Percentiles rank a stretch among this genome's conserved stretches.
These are phyloP conservation scores for Phylloscopus trochiloides DNA, from an alignment of 2,113 vertebrate genomes.

Conservation along the genomic window DNA sequence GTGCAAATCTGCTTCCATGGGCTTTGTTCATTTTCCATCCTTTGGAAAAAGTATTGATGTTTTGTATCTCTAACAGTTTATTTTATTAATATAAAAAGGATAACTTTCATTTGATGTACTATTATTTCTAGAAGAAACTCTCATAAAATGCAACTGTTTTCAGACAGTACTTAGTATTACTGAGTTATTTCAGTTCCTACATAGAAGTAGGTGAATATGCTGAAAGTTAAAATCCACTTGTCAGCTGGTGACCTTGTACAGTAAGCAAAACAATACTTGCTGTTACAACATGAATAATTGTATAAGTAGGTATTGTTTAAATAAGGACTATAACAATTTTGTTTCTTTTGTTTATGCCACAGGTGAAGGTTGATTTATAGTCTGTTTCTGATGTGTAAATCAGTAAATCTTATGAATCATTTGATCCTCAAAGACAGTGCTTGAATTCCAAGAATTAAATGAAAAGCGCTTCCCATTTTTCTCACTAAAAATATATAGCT, in stretches of 20 bases:
- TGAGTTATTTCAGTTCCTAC: conserved; percentile 40
- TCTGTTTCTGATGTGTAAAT: conserved; percentile 44
- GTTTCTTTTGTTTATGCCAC: conserved; percentile 45
- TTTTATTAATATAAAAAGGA: conserved; percentile 37
- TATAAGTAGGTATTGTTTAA: neutral
- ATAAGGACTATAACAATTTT: conserved; percentile 47
- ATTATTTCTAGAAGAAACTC: conserved; percentile 48
- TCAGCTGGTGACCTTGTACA: conserved; percentile 22
- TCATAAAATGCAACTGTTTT: conserved; percentile 33
- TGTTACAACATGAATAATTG: conserved; percentile 50
- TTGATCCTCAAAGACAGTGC: conserved; percentile 40
- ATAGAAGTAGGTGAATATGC: conserved; percentile 37
- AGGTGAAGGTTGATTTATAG: conserved; percentile 57
- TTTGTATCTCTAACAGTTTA: conserved; percentile 36
- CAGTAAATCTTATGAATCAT: conserved; percentile 56
- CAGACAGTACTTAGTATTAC: conserved; percentile 21
- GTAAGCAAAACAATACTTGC: conserved; percentile 48
- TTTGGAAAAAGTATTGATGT: neutral
- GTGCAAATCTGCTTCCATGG: neutral
- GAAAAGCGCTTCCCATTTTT: conserved; percentile 49
- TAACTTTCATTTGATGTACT: conserved; percentile 39
- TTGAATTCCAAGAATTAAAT: conserved; percentile 45
- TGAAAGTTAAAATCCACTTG: conserved; percentile 60
- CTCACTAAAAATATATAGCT: conserved; percentile 60
- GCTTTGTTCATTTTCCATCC: neutral